phyloP scores from a whole-genome alignment of 1,140 invertebrate species.

The Pachyrhynchus sulphureomaculatus region DNA sequence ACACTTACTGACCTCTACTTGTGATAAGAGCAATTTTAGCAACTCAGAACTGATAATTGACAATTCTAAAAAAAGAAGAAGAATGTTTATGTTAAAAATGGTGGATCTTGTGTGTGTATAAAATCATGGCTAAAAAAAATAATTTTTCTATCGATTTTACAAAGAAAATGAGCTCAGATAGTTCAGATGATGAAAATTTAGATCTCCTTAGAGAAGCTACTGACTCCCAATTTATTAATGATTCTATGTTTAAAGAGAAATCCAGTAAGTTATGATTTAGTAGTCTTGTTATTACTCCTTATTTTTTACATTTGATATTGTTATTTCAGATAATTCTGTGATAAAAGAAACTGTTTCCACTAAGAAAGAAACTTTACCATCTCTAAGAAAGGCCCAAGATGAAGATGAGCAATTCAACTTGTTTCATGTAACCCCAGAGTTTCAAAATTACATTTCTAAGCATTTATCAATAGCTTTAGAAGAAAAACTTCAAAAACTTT shows the following conservation, averaged over 20 bases:
- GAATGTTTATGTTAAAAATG: no score
- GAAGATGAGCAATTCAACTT: constrained; percentile 39
- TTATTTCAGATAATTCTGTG: constrained; percentile 6
- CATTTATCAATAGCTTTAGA: constrained; percentile 36
- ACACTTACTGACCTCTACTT: no score
- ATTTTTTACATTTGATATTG: neutral
- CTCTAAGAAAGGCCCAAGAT: constrained; percentile 30
- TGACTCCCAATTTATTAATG: constrained; percentile 34
- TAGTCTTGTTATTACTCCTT: neutral
- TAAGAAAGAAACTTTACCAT: constrained; percentile 14
- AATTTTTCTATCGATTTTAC: no score
- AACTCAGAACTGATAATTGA: no score
- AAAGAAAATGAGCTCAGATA: constrained; percentile 35
- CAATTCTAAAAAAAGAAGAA: no score
- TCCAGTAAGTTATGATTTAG: constrained; percentile 20
- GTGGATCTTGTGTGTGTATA: no score
- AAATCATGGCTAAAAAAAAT: no score
- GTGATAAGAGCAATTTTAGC: no score
- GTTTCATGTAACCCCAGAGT: constrained; percentile 41
- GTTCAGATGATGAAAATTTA: constrained; percentile 39
- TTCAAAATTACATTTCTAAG: constrained; percentile 41
- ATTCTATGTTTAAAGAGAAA: constrained; percentile 31
- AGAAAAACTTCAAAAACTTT: constrained; percentile 30
- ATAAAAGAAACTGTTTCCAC: constrained; percentile 4
- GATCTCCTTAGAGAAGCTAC: constrained; percentile 36